Conservation (phyloP, 2,888 invertebrate species). For the Therioaphis trifolii region DNA sequence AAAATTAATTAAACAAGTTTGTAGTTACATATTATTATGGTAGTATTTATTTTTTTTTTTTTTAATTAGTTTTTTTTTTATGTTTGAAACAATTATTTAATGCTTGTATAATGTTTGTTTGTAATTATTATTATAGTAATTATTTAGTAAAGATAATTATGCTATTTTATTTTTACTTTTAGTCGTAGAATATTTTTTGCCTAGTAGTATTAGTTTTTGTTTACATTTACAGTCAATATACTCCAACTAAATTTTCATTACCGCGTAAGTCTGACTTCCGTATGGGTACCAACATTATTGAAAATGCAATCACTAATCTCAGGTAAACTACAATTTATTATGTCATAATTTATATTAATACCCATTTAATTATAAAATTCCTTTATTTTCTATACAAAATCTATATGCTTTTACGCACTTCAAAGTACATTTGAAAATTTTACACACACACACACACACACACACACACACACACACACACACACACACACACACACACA, state of each 20-base stretch:
- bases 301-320: conserved; percentile 78
- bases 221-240: conserved; percentile 78
- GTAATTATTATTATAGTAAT: background rate
- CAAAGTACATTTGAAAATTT: too few species aligned
- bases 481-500: too few species aligned
- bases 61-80: too few species aligned
- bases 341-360: conserved; percentile 58
- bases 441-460: too few species aligned
- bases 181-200: conserved; percentile 65
- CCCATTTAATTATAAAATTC: too few species aligned
- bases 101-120: conserved; percentile 1
- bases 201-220: conserved; percentile 66
- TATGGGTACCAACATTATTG: conserved; percentile 81
- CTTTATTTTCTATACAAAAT: too few species aligned
- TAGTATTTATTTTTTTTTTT: too few species aligned
- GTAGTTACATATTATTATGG: too few species aligned
- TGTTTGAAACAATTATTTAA: too few species aligned
- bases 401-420: too few species aligned
- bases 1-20: too few species aligned
- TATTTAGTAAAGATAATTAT: background rate
- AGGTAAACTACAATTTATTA: conserved; percentile 73
- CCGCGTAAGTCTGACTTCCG: conserved; percentile 81
- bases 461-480: too few species aligned
- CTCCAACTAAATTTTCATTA: conserved; percentile 84
- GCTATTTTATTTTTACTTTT: conserved; percentile 61